phyloP scores from a whole-genome alignment of 2,113 vertebrate species.

The Neotoma lepida region DNA sequence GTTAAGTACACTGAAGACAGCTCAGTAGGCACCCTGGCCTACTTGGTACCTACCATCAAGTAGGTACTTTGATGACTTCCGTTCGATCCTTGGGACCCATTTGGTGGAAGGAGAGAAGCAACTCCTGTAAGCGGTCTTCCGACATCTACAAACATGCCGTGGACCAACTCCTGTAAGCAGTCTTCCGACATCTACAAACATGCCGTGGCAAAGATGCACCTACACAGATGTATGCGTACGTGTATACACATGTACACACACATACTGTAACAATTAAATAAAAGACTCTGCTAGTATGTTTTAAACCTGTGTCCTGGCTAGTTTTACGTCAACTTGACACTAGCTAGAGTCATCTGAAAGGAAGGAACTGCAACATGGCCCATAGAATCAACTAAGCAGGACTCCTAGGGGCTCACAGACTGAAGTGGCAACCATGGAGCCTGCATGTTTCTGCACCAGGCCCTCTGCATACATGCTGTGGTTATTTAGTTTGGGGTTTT shows the following conservation, averaged over 20 bases:
- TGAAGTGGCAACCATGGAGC: too few species aligned
- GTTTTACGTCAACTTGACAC: background rate
- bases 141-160: too few species aligned
- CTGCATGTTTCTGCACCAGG: too few species aligned
- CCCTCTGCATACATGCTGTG: too few species aligned
- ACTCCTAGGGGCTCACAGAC: too few species aligned
- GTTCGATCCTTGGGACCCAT: background rate
- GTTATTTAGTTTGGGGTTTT: too few species aligned
- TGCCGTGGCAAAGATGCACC: background rate
- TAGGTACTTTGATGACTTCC: background rate
- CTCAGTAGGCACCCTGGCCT: background rate
- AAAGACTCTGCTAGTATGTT: background rate
- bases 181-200: background rate
- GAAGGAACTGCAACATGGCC: background rate
- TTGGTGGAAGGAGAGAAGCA: background rate
- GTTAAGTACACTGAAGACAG: background rate
- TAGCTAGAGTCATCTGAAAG: background rate
- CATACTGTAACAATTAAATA: background rate
- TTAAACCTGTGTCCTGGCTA: background rate
- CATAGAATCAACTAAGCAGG: too few species aligned
- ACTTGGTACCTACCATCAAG: too few species aligned
- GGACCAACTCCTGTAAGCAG: background rate
- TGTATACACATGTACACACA: background rate
- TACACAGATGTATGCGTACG: background rate
- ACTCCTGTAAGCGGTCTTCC: background rate